Evolutionary conservation across 1,140 invertebrate genomes (phyloP).

Genomic region (Penaeus vannamei): DNA sequence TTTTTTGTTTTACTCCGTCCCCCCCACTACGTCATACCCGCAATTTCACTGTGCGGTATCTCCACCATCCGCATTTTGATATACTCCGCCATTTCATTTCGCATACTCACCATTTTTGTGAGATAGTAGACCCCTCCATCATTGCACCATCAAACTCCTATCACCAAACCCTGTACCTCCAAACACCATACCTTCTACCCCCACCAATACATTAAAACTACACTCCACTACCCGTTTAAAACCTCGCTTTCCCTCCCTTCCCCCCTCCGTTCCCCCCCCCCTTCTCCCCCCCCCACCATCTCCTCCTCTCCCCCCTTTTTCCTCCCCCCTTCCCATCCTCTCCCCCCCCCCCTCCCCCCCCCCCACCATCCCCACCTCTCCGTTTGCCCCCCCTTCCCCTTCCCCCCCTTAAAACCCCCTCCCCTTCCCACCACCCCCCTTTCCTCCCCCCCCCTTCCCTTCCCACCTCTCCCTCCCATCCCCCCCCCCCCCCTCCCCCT

Average conservation of each 20-base stretch:
- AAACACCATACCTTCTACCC: no score
- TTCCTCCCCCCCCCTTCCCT: background rate
- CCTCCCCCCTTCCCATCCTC: background rate
- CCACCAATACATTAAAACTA: no score
- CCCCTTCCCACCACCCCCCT: no score
- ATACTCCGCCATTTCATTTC: no score
- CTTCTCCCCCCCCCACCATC: background rate
- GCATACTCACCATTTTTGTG: no score
- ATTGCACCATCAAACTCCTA: background rate
- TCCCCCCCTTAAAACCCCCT: background rate
- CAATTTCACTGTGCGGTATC: no score
- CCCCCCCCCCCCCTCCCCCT: background rate
- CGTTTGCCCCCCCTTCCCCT: background rate
- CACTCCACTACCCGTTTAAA: no score
- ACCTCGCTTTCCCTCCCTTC: background rate
- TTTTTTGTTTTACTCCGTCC: no score
- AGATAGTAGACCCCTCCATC: no score
- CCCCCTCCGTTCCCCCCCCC: background rate
- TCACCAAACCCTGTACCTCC: background rate
- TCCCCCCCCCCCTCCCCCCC: background rate
- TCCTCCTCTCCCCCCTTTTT: background rate
- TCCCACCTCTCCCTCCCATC: background rate
- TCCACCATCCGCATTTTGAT: no score
- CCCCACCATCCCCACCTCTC: no score
- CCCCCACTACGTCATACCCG: no score